These are phyloP conservation scores for Rhynchomys soricoides DNA, from an alignment of 2,113 vertebrate genomes.

Conservation along the genomic window DNA sequence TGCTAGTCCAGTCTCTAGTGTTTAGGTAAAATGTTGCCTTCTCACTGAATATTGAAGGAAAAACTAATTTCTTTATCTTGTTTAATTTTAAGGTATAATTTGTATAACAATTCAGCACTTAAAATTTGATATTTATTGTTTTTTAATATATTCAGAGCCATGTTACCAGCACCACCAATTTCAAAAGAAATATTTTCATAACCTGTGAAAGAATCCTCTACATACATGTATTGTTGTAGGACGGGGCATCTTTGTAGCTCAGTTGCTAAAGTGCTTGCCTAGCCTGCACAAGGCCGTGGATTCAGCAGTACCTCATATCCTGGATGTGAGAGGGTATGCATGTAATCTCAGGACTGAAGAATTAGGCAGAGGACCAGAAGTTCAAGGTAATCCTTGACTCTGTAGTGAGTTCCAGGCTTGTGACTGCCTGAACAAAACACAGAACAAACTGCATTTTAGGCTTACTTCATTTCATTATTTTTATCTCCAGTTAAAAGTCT, in stretches of 20 bases:
- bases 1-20: background rate
- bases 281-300: background rate
- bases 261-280: background rate
- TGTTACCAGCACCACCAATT: background rate
- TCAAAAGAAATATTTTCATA: constrained; percentile 11
- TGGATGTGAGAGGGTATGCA: too few species aligned
- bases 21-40: background rate
- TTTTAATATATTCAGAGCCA: constrained; percentile 46
- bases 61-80: constrained; percentile 10
- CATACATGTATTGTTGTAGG: background rate
- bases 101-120: background rate
- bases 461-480: background rate
- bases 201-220: background rate
- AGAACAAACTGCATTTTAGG: background rate
- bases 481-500: background rate
- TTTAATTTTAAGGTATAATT: constrained; percentile 22
- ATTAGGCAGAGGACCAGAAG: background rate
- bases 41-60: constrained; percentile 16
- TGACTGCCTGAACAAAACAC: background rate
- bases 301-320: background rate
- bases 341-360: background rate
- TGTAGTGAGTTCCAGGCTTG: background rate
- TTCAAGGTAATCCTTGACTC: background rate
- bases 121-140: constrained; percentile 1
- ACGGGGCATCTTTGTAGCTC: background rate